These are phyloP conservation scores for Lysandra bellargus DNA, from an alignment of 2,888 invertebrate species.

Conservation along the genomic window DNA sequence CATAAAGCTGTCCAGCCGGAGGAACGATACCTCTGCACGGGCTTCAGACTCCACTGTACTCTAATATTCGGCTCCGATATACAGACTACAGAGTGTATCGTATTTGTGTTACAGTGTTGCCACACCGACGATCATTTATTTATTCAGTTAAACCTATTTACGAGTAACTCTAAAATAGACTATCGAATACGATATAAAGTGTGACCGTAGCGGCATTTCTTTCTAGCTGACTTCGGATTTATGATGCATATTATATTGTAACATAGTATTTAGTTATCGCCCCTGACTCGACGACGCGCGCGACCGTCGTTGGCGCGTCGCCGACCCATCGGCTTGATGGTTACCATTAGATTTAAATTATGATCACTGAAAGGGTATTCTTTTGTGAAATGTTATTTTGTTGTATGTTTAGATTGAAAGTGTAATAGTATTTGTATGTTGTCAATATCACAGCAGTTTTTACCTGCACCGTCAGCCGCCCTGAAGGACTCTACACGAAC, in stretches of 20 bases:
- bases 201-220: conserved; percentile 34
- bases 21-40: background rate
- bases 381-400: conserved; percentile 44
- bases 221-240: conserved; percentile 36
- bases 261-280: conserved; percentile 36
- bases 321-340: conserved; percentile 52
- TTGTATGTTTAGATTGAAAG: conserved; percentile 49
- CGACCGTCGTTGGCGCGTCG: conserved; percentile 39
- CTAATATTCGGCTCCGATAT: background rate
- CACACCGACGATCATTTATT: background rate
- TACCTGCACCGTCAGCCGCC: conserved; percentile 62
- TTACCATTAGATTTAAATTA: conserved; percentile 75
- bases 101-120: background rate
- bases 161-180: conserved; percentile 20
- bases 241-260: conserved; percentile 29
- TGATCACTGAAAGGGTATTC: conserved; percentile 62
- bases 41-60: background rate
- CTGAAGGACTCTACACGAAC: background rate
- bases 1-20: background rate
- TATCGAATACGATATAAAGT: conserved; percentile 21
- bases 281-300: conserved; percentile 38
- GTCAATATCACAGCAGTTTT: conserved; percentile 79
- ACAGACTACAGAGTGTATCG: background rate
- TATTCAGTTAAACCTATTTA: conserved; percentile 17
- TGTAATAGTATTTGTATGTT: conserved; percentile 55